phyloP scores from a whole-genome alignment of 2,888 invertebrate genomes.

The Sminthurinus aureus region DNA sequence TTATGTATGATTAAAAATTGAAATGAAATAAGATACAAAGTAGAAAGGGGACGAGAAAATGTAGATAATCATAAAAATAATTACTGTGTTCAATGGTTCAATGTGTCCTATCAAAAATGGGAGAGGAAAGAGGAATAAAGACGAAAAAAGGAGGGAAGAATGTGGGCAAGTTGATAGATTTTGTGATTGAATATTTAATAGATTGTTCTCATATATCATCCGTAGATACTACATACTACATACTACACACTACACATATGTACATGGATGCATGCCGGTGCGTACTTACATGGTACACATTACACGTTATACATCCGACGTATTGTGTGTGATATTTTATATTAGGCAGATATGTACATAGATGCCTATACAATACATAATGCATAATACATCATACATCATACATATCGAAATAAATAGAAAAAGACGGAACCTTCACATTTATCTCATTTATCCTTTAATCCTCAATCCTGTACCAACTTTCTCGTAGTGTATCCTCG shows the following conservation, averaged over 20 bases:
- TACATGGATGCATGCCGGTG: neutral
- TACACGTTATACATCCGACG: too few relatives aligned
- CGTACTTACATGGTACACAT: too few relatives aligned
- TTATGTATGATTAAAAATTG: too few relatives aligned
- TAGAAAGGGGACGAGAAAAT: neutral
- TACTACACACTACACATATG: neutral
- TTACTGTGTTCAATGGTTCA: neutral
- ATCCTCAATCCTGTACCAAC: conserved; percentile 1
- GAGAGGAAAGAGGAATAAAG: neutral
- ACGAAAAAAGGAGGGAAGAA: neutral
- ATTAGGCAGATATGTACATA: too few relatives aligned
- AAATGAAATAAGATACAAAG: neutral
- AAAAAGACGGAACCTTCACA: too few relatives aligned
- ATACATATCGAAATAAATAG: too few relatives aligned
- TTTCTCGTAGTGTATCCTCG: neutral
- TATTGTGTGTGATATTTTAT: too few relatives aligned
- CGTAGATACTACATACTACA: neutral
- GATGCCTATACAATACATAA: neutral
- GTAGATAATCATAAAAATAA: neutral
- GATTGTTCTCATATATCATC: neutral
- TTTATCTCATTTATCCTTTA: neutral
- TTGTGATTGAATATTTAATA: neutral
- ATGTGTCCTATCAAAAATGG: neutral
- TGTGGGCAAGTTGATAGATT: conserved; percentile 3
- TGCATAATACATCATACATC: too few relatives aligned